Evolutionary conservation across 2,113 vertebrate genomes (phyloP).

Genomic region (Lepisosteus oculatus): DNA sequence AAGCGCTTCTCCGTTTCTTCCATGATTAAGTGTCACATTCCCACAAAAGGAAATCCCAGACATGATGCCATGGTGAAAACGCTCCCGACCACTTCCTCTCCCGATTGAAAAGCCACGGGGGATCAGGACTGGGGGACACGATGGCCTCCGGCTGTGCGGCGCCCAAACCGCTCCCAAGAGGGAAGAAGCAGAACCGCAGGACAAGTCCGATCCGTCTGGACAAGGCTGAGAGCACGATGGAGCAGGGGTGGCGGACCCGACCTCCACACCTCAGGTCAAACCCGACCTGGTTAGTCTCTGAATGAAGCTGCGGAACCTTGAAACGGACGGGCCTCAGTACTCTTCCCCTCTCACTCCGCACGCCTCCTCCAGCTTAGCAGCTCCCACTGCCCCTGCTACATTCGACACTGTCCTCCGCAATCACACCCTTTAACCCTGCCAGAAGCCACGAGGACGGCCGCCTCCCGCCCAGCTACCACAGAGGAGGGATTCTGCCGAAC

Average conservation of each 20-base stretch:
- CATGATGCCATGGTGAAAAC: slow-evolving; percentile 32
- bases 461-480: slow-evolving; percentile 21
- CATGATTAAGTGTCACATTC: no score
- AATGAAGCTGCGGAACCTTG: slow-evolving; percentile 27
- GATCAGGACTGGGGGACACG: no score
- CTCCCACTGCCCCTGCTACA: slow-evolving; percentile 30
- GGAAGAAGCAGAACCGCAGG: slow-evolving; percentile 9
- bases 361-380: slow-evolving; percentile 36
- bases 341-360: slow-evolving; percentile 14
- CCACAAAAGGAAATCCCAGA: not conserved
- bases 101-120: slow-evolving; percentile 20
- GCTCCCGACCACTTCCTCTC: slow-evolving; percentile 33
- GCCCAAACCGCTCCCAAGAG: not conserved
- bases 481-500: not conserved
- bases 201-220: slow-evolving; percentile 24
- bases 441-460: slow-evolving; percentile 4
- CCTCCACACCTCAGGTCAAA: slow-evolving; percentile 14
- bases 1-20: no score
- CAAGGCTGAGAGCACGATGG: slow-evolving; percentile 15
- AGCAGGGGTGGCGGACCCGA: not conserved
- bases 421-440: slow-evolving; percentile 36
- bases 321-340: slow-evolving; percentile 11
- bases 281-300: slow-evolving; percentile 15
- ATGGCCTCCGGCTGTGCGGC: not conserved
- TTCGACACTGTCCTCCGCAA: slow-evolving; percentile 24